Percentiles rank a stretch among this genome's conserved stretches.
phyloP scores from a whole-genome alignment of 2,113 vertebrate genomes.

The Tetrax tetrax region DNA sequence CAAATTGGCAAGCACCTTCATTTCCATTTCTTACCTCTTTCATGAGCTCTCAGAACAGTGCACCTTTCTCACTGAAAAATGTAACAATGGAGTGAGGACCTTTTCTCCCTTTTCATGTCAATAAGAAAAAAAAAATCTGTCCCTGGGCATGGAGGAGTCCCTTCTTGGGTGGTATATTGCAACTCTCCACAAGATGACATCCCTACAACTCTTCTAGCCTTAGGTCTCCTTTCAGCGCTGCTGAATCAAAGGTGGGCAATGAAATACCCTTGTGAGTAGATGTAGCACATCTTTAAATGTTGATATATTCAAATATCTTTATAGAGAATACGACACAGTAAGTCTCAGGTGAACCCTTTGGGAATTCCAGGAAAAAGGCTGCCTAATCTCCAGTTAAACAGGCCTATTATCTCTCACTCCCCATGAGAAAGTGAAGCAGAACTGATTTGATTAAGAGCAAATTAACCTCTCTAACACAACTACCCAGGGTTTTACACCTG shows the following conservation, averaged over 20 bases:
- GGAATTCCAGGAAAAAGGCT: conserved; percentile 79
- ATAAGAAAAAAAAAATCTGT: neutral
- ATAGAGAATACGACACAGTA: conserved; percentile 64
- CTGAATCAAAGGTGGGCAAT: neutral
- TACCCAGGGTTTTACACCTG: conserved; percentile 86
- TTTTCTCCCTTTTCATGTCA: neutral
- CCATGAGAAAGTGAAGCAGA: conserved; percentile 84
- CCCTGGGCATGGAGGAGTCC: neutral
- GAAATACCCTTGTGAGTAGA: neutral
- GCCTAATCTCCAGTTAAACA: conserved; percentile 86
- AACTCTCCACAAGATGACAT: neutral
- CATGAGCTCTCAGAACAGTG: neutral
- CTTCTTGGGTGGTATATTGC: neutral
- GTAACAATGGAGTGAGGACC: accelerated
- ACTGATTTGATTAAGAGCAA: conserved; percentile 88
- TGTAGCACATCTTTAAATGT: conserved; percentile 63
- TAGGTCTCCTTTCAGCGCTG: neutral
- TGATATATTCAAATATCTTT: conserved; percentile 74
- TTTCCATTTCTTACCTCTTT: neutral
- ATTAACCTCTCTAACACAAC: conserved; percentile 86
- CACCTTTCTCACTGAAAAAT: neutral
- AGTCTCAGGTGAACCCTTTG: conserved; percentile 73
- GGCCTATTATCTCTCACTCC: conserved; percentile 83
- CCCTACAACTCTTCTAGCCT: neutral
- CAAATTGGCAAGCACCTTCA: neutral